phyloP scores from a whole-genome alignment of 2,113 vertebrate genomes.

The Myrmophylax atrothorax region DNA sequence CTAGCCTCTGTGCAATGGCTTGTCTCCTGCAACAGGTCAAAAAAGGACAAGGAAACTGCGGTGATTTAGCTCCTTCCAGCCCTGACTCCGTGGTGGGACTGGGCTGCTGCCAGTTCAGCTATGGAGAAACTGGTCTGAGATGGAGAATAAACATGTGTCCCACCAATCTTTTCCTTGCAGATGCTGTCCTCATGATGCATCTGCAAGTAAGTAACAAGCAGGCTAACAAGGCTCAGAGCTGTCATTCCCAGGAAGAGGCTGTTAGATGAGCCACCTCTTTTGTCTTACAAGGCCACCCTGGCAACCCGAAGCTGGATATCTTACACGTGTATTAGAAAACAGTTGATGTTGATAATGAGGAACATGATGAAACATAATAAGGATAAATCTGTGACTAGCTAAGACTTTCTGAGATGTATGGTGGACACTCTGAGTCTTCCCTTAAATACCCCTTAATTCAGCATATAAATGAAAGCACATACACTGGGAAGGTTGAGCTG shows the following conservation, averaged over 20 bases:
- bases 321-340: neutral
- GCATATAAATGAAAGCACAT: neutral
- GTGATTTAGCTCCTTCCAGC: neutral
- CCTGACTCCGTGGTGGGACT: fast-evolving
- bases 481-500: neutral
- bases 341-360: neutral
- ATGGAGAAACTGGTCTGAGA: neutral
- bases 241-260: neutral
- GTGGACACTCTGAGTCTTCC: neutral
- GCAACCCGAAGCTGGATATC: neutral
- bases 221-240: neutral
- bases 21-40: neutral
- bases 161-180: neutral
- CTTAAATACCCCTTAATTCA: neutral
- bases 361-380: neutral
- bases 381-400: neutral
- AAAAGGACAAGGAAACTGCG: neutral
- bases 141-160: neutral
- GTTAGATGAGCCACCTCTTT: neutral
- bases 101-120: neutral
- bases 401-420: neutral
- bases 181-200: neutral
- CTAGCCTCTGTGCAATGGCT: neutral
- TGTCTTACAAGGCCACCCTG: neutral
- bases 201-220: neutral